Conservation (phyloP, 2,888 invertebrate genomes). For the Uloborus plumipes region DNA sequence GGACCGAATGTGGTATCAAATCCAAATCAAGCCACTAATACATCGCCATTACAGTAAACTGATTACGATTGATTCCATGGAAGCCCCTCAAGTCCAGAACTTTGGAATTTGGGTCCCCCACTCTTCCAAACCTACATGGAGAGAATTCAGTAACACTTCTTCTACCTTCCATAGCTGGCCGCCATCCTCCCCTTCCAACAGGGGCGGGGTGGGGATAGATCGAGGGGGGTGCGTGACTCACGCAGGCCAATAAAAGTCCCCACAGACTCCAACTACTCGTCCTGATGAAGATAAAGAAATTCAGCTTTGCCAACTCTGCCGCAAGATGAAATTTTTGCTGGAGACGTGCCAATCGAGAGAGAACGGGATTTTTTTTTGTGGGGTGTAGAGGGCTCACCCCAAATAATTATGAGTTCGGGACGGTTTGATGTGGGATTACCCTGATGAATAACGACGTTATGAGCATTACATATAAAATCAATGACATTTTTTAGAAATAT, state of each 20-base stretch:
- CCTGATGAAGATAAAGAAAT: conserved; percentile 38
- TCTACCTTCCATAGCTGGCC: background rate
- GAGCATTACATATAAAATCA: no score
- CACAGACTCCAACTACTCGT: conserved; percentile 9
- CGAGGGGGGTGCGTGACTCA: conserved; percentile 30
- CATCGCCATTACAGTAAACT: no score
- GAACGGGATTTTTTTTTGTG: background rate
- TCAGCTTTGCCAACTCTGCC: conserved; percentile 21
- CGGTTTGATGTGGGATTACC: no score
- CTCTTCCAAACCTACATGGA: background rate
- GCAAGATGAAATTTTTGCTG: conserved; percentile 34
- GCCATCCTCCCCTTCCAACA: background rate
- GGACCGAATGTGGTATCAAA: no score
- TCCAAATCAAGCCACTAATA: no score
- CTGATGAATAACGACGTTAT: no score
- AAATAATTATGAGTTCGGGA: background rate
- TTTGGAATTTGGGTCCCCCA: background rate
- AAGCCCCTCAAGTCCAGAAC: background rate
- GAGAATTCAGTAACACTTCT: background rate
- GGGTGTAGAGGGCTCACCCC: background rate
- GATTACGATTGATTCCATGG: no score
- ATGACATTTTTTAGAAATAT: no score
- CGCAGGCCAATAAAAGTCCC: conserved; percentile 42
- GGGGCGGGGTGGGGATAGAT: background rate
- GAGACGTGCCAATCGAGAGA: conserved; percentile 34